phyloP scores from a whole-genome alignment of 1,140 invertebrate genomes.

The Atta texana region DNA sequence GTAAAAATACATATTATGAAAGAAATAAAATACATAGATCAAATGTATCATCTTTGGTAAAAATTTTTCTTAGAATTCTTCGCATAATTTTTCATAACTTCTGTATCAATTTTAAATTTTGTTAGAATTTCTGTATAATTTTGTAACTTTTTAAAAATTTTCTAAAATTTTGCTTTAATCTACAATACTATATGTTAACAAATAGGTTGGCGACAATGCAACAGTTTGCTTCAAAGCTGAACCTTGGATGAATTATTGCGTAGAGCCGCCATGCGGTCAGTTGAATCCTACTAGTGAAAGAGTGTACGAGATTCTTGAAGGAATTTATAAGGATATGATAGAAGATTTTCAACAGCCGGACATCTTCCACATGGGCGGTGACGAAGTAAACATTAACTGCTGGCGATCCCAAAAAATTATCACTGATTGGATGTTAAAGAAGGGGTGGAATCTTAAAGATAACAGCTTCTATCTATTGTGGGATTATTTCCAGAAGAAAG shows the following conservation, averaged over 20 bases:
- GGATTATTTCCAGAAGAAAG: conserved; percentile 91
- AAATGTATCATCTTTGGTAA: no score
- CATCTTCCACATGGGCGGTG: conserved; percentile 96
- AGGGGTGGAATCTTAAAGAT: conserved; percentile 87
- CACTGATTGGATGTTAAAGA: conserved; percentile 89
- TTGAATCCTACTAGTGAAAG: conserved; percentile 92
- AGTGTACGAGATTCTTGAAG: conserved; percentile 91
- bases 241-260: conserved; percentile 92
- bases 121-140: no score
- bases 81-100: no score
- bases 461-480: conserved; percentile 91
- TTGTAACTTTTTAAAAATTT: no score
- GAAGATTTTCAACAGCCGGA: conserved; percentile 89
- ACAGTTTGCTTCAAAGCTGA: conserved; percentile 88
- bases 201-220: conserved; percentile 81
- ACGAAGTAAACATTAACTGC: conserved; percentile 92
- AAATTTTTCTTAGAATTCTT: no score
- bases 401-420: conserved; percentile 92
- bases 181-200: neutral
- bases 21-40: no score
- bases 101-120: no score
- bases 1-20: no score
- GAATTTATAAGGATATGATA: conserved; percentile 90
- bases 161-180: neutral
- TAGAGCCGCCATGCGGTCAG: conserved; percentile 95